Conservation (phyloP, 2,797 vertebrate genomes). For the Pseudotriccus pelzelni region DNA sequence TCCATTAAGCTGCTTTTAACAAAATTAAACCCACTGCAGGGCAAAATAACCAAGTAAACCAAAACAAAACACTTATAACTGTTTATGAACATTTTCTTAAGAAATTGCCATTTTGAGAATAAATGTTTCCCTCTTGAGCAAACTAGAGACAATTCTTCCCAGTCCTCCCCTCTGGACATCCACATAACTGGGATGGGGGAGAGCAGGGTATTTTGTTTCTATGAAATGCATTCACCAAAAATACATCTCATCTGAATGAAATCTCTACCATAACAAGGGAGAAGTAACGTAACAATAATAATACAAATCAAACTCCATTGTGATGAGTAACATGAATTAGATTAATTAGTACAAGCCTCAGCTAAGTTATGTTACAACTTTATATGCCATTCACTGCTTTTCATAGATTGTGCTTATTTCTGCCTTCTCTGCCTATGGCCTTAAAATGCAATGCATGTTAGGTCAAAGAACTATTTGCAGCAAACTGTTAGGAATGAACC, state of each 20-base stretch:
- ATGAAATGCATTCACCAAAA: neutral
- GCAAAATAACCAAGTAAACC: neutral
- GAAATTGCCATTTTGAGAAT: neutral
- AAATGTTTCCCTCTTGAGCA: neutral
- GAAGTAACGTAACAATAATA: neutral
- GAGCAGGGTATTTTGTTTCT: neutral
- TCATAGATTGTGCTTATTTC: neutral
- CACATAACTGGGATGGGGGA: neutral
- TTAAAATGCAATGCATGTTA: neutral
- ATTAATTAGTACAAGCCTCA: neutral
- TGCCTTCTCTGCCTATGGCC: neutral
- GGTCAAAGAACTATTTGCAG: neutral
- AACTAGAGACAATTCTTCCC: neutral
- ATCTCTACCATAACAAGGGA: neutral
- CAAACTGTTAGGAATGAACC: neutral
- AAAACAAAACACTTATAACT: neutral
- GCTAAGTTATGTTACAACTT: neutral
- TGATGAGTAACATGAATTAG: neutral
- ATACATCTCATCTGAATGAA: neutral
- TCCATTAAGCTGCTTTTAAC: neutral
- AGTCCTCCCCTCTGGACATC: neutral
- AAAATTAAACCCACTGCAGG: neutral
- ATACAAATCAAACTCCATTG: neutral
- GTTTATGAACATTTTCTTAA: neutral
- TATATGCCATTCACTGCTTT: neutral